These are phyloP conservation scores for Phyllostomus hastatus DNA, from an alignment of 2,113 vertebrate species.

Conservation along the genomic window DNA sequence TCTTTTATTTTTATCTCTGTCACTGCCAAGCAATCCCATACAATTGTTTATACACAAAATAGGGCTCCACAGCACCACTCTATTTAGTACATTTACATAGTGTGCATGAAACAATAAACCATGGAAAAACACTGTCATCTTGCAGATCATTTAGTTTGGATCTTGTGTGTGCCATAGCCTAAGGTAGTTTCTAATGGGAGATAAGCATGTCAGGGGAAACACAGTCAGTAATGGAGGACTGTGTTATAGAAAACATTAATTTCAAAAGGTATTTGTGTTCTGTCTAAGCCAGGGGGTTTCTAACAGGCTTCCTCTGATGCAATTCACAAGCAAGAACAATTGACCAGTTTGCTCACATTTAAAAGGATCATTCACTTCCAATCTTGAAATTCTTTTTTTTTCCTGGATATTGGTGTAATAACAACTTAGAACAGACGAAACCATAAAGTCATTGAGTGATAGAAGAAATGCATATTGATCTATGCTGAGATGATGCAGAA, in stretches of 20 bases:
- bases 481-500: background rate
- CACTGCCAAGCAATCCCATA: background rate
- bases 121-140: background rate
- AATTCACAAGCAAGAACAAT: background rate
- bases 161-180: background rate
- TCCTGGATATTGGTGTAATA: background rate
- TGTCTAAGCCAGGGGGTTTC: background rate
- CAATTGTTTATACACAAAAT: background rate
- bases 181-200: background rate
- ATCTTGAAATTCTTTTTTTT: background rate
- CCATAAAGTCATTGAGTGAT: background rate
- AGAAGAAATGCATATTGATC: background rate
- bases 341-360: background rate
- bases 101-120: background rate
- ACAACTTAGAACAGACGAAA: background rate
- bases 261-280: background rate
- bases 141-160: background rate
- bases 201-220: background rate
- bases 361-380: background rate
- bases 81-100: background rate
- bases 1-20: background rate
- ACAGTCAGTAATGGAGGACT: background rate
- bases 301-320: background rate
- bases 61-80: background rate
- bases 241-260: background rate